phyloP scores from a whole-genome alignment of 2,113 vertebrate genomes.

The Psephotus haematonotus region DNA sequence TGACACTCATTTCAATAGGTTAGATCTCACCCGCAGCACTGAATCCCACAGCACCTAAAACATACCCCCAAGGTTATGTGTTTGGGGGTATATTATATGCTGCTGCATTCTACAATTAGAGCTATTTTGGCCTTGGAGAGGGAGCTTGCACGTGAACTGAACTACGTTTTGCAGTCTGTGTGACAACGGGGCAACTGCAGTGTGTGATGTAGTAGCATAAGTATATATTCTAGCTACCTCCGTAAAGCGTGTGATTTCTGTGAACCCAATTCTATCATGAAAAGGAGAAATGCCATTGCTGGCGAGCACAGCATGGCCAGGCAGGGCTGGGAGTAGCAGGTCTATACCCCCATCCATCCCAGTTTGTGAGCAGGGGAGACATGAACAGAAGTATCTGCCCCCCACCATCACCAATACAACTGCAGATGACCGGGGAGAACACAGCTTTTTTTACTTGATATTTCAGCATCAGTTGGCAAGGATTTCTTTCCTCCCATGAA shows the following conservation, averaged over 20 bases:
- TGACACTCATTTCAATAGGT: background rate
- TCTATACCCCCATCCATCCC: background rate
- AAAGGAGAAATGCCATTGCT: background rate
- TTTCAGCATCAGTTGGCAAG: background rate
- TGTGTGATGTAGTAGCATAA: background rate
- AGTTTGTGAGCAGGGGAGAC: background rate
- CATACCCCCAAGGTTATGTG: background rate
- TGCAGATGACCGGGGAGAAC: background rate
- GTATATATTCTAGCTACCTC: background rate
- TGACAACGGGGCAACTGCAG: background rate
- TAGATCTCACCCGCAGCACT: background rate
- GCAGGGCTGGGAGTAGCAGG: background rate
- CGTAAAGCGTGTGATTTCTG: background rate
- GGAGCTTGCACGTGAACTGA: background rate
- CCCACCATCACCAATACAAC: background rate
- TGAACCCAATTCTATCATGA: background rate
- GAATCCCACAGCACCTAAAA: background rate
- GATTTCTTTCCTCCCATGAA: background rate
- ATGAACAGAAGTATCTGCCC: background rate
- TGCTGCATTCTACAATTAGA: background rate
- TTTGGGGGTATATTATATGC: background rate
- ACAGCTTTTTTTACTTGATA: background rate
- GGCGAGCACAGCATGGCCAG: fast-evolving
- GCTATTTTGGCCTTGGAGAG: background rate
- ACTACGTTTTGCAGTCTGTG: background rate